These are phyloP conservation scores for Menura novaehollandiae DNA, from an alignment of 2,113 vertebrate species.

Conservation along the genomic window DNA sequence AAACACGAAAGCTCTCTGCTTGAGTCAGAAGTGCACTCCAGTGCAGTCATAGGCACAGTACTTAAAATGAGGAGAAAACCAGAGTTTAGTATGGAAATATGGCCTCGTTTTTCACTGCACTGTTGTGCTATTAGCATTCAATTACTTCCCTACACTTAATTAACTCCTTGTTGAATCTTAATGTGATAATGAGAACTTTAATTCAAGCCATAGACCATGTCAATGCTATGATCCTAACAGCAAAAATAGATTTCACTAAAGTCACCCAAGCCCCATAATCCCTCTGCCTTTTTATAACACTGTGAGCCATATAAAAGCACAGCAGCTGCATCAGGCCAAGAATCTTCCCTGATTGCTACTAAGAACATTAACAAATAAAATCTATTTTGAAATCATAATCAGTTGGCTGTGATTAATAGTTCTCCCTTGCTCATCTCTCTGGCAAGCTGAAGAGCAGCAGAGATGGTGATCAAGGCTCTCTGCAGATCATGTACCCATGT, in stretches of 20 bases:
- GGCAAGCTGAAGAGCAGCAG: neutral
- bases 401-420: neutral
- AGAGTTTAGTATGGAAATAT: neutral
- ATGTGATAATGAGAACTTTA: slow-evolving; percentile 30
- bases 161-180: slow-evolving; percentile 18
- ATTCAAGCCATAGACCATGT: neutral
- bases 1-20: neutral
- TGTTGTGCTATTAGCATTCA: neutral
- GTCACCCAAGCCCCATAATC: neutral
- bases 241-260: slow-evolving; percentile 33
- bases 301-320: neutral
- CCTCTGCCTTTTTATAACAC: neutral
- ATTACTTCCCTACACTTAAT: neutral
- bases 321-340: slow-evolving; percentile 5
- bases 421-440: neutral
- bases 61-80: neutral
- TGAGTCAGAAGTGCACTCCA: neutral
- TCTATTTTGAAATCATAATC: neutral
- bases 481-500: neutral
- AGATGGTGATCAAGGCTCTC: neutral
- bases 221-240: neutral
- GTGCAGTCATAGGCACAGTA: accelerated
- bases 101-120: neutral
- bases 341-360: neutral
- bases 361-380: neutral